Evolutionary conservation across 2,797 vertebrate genomes (phyloP).

Genomic region (Limnodromus scolopaceus): DNA sequence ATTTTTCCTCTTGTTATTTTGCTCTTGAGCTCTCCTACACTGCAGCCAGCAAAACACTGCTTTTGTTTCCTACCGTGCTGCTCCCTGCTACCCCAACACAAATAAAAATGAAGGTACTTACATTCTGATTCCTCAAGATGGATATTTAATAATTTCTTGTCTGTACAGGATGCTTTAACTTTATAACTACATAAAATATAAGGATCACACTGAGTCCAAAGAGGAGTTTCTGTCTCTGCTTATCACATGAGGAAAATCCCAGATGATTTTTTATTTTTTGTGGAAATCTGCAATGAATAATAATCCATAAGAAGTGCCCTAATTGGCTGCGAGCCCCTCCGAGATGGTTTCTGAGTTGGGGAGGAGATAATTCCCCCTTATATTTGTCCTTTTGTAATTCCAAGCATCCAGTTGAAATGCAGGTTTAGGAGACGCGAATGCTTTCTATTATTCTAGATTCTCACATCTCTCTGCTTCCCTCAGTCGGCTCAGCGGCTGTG

Average conservation of each 20-base stretch:
- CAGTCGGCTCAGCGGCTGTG: background rate
- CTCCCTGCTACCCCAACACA: background rate
- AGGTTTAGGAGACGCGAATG: background rate
- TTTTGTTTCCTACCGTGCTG: background rate
- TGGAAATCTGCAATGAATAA: background rate
- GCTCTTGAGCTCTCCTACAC: background rate
- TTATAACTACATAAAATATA: background rate
- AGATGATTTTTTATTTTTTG: background rate
- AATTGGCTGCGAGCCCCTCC: background rate
- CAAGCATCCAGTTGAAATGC: background rate
- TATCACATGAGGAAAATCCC: background rate
- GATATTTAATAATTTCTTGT: background rate
- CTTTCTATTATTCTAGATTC: conserved; percentile 3
- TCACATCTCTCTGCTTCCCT: background rate
- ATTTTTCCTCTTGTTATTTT: background rate
- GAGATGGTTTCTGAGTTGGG: background rate
- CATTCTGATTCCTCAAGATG: background rate
- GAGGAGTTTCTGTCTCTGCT: background rate
- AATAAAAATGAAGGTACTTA: background rate
- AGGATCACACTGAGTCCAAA: background rate
- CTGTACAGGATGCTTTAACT: background rate
- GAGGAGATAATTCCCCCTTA: background rate
- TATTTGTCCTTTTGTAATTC: background rate
- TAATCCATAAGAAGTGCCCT: background rate
- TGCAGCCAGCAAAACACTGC: background rate